Evolutionary conservation across 2,888 invertebrate species (phyloP).

Genomic region (Julus scandinavius): DNA sequence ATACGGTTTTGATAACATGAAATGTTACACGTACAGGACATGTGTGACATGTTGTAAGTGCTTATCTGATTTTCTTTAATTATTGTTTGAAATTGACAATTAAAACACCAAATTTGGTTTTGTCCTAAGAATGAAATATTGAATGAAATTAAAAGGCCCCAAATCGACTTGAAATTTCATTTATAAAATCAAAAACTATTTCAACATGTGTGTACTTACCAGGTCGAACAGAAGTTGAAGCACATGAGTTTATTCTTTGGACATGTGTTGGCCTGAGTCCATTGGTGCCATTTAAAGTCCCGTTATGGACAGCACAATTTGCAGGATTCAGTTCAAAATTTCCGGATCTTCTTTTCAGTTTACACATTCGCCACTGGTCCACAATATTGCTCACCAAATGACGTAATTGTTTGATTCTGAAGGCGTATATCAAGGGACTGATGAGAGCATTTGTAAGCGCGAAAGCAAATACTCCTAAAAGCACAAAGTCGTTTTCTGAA

Average conservation of each 20-base stretch:
- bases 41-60: no score
- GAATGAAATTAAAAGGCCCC: no score
- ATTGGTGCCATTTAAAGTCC: background rate
- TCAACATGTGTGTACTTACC: background rate
- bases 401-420: constrained; percentile 47
- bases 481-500: constrained; percentile 55
- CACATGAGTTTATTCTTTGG: background rate
- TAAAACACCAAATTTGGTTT: no score
- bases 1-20: no score
- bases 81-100: no score
- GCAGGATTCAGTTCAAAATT: constrained; percentile 26
- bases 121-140: no score
- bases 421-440: constrained; percentile 52
- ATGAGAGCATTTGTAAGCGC: constrained; percentile 52
- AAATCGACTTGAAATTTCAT: no score
- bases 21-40: no score
- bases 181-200: background rate
- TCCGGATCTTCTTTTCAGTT: constrained; percentile 51
- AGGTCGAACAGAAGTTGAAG: background rate
- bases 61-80: no score
- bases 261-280: background rate
- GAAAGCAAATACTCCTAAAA: constrained; percentile 54
- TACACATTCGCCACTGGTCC: constrained; percentile 47
- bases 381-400: background rate
- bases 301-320: background rate